These are phyloP conservation scores for Heteronetta atricapilla DNA, from an alignment of 2,113 vertebrate genomes.

Conservation along the genomic window DNA sequence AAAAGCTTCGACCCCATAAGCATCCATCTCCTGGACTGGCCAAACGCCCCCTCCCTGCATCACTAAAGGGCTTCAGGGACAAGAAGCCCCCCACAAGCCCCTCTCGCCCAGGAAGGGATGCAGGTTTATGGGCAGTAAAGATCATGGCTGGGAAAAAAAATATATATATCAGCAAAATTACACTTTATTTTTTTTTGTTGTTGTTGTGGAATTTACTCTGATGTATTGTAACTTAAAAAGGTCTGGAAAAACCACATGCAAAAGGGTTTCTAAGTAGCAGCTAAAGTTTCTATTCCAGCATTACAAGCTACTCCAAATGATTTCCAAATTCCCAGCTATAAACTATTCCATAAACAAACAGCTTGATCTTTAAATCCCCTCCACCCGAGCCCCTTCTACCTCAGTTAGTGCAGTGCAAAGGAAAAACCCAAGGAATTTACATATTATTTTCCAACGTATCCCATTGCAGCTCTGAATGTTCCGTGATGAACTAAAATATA, in stretches of 20 bases:
- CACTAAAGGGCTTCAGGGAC: neutral
- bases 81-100: neutral
- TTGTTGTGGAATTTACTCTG: slow-evolving; percentile 52
- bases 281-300: slow-evolving; percentile 62
- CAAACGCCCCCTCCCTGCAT: neutral
- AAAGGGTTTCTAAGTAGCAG: slow-evolving; percentile 78
- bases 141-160: slow-evolving; percentile 60
- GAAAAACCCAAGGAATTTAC: slow-evolving; percentile 50
- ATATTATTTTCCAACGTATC: slow-evolving; percentile 54
- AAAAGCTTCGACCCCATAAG: neutral
- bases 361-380: neutral
- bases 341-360: slow-evolving; percentile 14
- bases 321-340: slow-evolving; percentile 25
- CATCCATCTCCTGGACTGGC: neutral
- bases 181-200: slow-evolving; percentile 64
- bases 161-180: slow-evolving; percentile 80
- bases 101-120: slow-evolving; percentile 56
- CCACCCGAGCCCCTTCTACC: neutral
- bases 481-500: slow-evolving; percentile 65
- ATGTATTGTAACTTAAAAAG: slow-evolving; percentile 79
- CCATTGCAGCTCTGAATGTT: neutral
- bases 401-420: slow-evolving; percentile 65
- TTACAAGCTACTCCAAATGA: slow-evolving; percentile 39
- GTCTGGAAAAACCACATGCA: slow-evolving; percentile 83
- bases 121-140: slow-evolving; percentile 85